These are phyloP conservation scores for Platerodrilus igneus DNA, from an alignment of 2,888 invertebrate species.

Conservation along the genomic window DNA sequence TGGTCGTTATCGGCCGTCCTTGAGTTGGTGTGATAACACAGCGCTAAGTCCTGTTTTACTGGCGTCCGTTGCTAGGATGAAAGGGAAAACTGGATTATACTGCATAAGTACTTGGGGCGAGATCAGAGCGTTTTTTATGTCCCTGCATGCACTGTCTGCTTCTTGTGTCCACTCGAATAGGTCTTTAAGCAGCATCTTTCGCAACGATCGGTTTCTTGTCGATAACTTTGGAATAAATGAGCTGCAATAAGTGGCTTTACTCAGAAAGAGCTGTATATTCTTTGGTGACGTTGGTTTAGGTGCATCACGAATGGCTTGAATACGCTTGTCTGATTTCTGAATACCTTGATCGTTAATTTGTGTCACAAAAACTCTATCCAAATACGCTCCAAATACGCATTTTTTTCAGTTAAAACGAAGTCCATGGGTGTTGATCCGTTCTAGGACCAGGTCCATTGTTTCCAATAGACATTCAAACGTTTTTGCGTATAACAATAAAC, in stretches of 20 bases:
- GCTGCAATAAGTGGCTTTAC: slow-evolving; percentile 14
- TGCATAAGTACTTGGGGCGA: too few relatives aligned
- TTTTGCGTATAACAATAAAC: neutral
- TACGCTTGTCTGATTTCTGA: slow-evolving; percentile 15
- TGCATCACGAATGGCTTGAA: slow-evolving; percentile 19
- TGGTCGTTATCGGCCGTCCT: too few relatives aligned
- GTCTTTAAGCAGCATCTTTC: slow-evolving; percentile 9
- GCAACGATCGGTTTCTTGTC: slow-evolving; percentile 15
- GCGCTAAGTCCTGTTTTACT: too few relatives aligned
- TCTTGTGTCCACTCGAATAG: slow-evolving; percentile 16
- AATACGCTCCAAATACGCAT: slow-evolving; percentile 9
- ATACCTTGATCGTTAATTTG: slow-evolving; percentile 11
- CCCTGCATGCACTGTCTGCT: too few relatives aligned
- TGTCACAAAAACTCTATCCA: too few relatives aligned
- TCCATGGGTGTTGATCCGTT: slow-evolving; percentile 12
- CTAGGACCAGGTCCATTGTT: neutral
- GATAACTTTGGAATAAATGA: slow-evolving; percentile 21
- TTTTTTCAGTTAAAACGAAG: slow-evolving; percentile 16
- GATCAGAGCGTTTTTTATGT: too few relatives aligned
- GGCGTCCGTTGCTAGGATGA: too few relatives aligned
- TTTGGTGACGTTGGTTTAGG: slow-evolving; percentile 15
- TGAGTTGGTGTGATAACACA: too few relatives aligned
- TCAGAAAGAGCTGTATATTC: slow-evolving; percentile 17
- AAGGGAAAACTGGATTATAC: too few relatives aligned
- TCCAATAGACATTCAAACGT: slow-evolving; percentile 4